These are phyloP conservation scores for Dasysyrphus tricinctus DNA, from an alignment of 2,888 invertebrate species.

Conservation along the genomic window DNA sequence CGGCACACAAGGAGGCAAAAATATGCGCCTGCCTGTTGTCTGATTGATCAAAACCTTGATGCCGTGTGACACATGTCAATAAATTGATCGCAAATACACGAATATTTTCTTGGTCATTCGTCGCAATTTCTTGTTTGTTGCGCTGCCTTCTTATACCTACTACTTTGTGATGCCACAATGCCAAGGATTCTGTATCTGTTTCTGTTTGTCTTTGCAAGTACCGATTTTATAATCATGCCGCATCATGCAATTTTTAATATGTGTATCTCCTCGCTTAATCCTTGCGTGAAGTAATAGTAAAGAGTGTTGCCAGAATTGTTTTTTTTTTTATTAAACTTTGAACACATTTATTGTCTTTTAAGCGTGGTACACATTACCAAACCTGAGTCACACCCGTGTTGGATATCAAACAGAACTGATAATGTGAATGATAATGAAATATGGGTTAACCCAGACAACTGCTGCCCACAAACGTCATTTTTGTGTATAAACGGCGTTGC, in stretches of 20 bases:
- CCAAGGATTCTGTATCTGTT: background rate
- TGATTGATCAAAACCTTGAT: conserved; percentile 73
- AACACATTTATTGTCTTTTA: no score
- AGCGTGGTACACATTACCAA: no score
- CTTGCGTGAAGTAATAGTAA: conserved; percentile 58
- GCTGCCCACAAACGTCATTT: no score
- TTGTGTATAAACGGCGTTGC: no score
- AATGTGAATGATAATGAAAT: no score
- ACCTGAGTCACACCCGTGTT: no score
- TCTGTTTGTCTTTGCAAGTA: conserved; percentile 5
- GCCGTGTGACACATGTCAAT: conserved; percentile 75
- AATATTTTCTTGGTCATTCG: conserved; percentile 66
- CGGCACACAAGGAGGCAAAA: conserved; percentile 57
- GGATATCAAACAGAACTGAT: no score
- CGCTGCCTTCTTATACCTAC: background rate
- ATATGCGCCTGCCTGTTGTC: conserved; percentile 41
- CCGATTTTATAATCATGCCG: conserved; percentile 60
- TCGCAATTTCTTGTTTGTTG: background rate
- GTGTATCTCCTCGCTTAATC: conserved; percentile 55
- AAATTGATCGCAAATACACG: conserved; percentile 72
- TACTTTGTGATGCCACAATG: background rate
- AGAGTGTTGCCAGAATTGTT: conserved; percentile 14
- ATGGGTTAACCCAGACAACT: no score
- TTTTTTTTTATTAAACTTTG: background rate
- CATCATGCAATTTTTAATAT: conserved; percentile 68